A percentile compares a stretch with the other conserved stretches of the same genome.
Evolutionary conservation across 1,140 invertebrate genomes (phyloP).

Genomic region (Tetramorium simillimum): DNA sequence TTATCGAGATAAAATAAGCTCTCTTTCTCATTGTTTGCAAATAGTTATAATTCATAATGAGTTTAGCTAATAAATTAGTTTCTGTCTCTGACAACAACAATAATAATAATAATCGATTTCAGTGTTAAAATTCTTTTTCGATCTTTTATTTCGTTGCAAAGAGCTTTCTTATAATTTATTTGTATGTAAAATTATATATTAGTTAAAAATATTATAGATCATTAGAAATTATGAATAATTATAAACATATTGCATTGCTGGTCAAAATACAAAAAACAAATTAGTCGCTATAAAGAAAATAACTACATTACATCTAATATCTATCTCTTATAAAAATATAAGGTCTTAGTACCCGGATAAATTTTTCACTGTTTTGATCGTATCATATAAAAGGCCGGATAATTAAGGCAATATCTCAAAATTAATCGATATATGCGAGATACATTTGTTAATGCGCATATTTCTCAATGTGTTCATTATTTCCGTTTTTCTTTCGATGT

Average conservation of each 20-base stretch:
- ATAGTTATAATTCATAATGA: background rate
- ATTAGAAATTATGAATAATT: slow-evolving; percentile 1
- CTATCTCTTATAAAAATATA: slow-evolving; percentile 55
- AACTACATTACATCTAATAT: slow-evolving; percentile 25
- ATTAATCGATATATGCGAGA: background rate
- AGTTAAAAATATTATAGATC: background rate
- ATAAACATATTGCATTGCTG: slow-evolving; percentile 13
- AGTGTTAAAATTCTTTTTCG: background rate
- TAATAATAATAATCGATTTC: background rate
- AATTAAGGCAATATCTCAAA: slow-evolving; percentile 31
- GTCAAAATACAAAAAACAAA: slow-evolving; percentile 14
- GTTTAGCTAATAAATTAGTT: background rate
- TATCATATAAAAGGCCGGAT: slow-evolving; percentile 19
- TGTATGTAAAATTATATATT: slow-evolving; percentile 12
- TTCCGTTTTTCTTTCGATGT: background rate
- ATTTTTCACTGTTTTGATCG: background rate
- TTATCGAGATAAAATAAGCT: background rate
- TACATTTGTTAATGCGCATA: background rate
- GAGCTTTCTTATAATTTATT: background rate
- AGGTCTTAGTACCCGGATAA: slow-evolving; percentile 25
- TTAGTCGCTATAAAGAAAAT: slow-evolving; percentile 10
- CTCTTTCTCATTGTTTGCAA: background rate
- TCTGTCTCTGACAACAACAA: background rate
- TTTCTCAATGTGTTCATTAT: background rate
- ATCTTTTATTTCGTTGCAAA: slow-evolving; percentile 21